Percentiles rank a stretch among this genome's conserved stretches.
Conservation (phyloP, 2,797 vertebrate genomes). For the Ceyx erithaca region DNA sequence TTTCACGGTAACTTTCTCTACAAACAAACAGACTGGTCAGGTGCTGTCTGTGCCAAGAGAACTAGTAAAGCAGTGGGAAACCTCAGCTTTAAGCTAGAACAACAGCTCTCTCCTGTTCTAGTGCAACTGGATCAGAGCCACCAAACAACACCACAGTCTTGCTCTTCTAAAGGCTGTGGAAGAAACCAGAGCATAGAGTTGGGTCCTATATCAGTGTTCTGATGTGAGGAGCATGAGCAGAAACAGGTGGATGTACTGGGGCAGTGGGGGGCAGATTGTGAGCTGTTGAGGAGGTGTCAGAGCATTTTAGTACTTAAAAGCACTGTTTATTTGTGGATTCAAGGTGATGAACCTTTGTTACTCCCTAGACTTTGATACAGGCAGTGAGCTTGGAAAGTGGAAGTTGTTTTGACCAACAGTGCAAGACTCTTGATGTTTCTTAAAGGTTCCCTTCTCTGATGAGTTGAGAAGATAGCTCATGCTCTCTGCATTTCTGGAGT, state of each 20-base stretch:
- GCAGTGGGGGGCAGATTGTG: background rate
- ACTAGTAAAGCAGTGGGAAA: background rate
- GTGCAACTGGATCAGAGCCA: background rate
- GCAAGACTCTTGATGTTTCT: background rate
- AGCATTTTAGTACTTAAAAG: background rate
- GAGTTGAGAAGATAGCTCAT: background rate
- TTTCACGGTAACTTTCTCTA: background rate
- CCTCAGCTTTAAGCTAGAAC: background rate
- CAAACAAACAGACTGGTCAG: background rate
- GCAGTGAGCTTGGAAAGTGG: background rate
- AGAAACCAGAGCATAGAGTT: background rate
- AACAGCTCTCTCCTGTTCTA: background rate
- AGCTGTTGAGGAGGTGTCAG: background rate
- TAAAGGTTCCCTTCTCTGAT: background rate
- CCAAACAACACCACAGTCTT: background rate
- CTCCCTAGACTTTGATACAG: background rate
- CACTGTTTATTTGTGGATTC: background rate
- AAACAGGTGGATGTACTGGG: background rate
- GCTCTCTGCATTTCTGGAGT: too few relatives aligned
- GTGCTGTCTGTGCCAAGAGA: background rate
- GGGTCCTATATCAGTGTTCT: background rate
- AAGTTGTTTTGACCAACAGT: background rate
- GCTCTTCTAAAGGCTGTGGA: background rate
- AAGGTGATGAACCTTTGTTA: background rate
- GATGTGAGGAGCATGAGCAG: background rate